phyloP scores from a whole-genome alignment of 2,797 vertebrate species.

The Orientallactaga sibirica region DNA sequence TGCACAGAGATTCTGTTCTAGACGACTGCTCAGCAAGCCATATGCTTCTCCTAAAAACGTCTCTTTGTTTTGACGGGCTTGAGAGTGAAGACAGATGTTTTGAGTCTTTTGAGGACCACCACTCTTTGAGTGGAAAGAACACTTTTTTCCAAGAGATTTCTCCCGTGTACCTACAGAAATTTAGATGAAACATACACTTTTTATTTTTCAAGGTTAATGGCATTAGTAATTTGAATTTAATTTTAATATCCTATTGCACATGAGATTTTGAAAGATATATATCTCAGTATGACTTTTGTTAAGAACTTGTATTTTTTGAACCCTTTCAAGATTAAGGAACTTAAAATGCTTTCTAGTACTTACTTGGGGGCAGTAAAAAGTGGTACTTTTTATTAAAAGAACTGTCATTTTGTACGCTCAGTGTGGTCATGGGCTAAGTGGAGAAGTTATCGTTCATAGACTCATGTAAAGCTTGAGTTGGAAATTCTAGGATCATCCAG shows the following conservation, averaged over 20 bases:
- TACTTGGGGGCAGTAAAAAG: slow-evolving; percentile 49
- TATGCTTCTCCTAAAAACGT: slow-evolving; percentile 84
- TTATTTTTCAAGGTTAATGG: slow-evolving; percentile 57
- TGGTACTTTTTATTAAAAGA: slow-evolving; percentile 57
- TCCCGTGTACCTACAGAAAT: slow-evolving; percentile 62
- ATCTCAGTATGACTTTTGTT: slow-evolving; percentile 47
- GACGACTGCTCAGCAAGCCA: slow-evolving; percentile 77
- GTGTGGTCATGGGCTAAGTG: slow-evolving; percentile 28
- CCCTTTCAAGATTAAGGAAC: slow-evolving; percentile 57
- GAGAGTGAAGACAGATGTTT: slow-evolving; percentile 84
- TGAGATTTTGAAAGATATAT: slow-evolving; percentile 67
- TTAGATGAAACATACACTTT: slow-evolving; percentile 67
- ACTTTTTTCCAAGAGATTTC: slow-evolving; percentile 71
- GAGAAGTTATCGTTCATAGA: slow-evolving; percentile 42
- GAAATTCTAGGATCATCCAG: neutral
- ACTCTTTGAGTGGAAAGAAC: slow-evolving; percentile 73
- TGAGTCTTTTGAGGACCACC: slow-evolving; percentile 75
- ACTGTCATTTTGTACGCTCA: slow-evolving; percentile 1
- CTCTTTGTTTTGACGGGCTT: slow-evolving; percentile 82
- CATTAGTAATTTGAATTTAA: slow-evolving; percentile 70
- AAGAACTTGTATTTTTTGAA: slow-evolving; percentile 57
- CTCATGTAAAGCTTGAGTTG: slow-evolving; percentile 41
- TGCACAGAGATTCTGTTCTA: slow-evolving; percentile 82
- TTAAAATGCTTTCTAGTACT: slow-evolving; percentile 49
- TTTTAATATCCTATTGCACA: slow-evolving; percentile 60